Conservation (phyloP, 2,797 vertebrate genomes). For the Rachycentron canadum region DNA sequence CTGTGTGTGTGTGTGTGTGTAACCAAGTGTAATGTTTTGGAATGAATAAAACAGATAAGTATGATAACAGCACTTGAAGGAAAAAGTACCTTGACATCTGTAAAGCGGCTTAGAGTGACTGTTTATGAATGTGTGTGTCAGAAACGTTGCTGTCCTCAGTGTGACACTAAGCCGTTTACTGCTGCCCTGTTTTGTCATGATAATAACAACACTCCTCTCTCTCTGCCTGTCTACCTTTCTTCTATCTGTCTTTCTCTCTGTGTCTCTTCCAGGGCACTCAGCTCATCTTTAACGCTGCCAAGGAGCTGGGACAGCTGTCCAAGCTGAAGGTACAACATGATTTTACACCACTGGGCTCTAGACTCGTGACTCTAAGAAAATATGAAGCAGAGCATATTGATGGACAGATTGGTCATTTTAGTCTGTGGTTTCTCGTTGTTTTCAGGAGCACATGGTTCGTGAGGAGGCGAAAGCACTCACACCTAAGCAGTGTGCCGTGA, state of each 20-base stretch:
- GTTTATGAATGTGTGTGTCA: conserved; percentile 66
- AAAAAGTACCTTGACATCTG: conserved; percentile 59
- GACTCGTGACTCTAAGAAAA: conserved; percentile 5
- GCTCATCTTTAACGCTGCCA: conserved; percentile 98
- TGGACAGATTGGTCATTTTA: conserved; percentile 12
- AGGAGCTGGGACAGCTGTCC: conserved; percentile 97
- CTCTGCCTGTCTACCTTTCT: conserved; percentile 39
- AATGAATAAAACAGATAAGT: conserved; percentile 62
- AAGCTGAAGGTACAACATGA: conserved; percentile 93
- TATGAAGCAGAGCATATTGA: neutral
- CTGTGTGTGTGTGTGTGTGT: conserved; percentile 25
- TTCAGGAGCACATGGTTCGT: conserved; percentile 97
- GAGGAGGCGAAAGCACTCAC: conserved; percentile 97
- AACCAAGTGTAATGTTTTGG: conserved; percentile 47
- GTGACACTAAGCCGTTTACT: conserved; percentile 71
- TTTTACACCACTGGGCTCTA: conserved; percentile 3
- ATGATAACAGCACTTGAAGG: conserved; percentile 63
- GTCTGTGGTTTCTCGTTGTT: neutral
- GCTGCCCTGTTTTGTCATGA: conserved; percentile 37
- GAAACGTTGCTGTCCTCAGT: conserved; percentile 74
- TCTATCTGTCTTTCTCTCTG: conserved; percentile 38
- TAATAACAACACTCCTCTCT: conserved; percentile 48
- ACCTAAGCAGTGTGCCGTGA: conserved; percentile 97
- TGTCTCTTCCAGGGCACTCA: conserved; percentile 91
- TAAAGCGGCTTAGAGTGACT: conserved; percentile 64